These are phyloP conservation scores for Diarsia dahlii DNA, from an alignment of 2,888 invertebrate genomes.

Conservation along the genomic window DNA sequence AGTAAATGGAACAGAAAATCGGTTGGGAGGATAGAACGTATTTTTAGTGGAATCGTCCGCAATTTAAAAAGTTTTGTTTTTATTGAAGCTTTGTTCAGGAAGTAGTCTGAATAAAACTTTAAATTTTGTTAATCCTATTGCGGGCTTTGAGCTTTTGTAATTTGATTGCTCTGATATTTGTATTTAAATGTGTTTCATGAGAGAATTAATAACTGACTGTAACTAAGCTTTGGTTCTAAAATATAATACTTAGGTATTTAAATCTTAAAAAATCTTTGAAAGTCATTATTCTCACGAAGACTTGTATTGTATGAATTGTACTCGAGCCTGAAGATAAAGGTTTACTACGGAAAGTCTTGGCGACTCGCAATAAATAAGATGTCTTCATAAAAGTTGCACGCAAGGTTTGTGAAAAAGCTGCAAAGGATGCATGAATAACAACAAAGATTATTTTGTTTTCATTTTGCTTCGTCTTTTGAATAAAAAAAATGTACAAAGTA, in stretches of 20 bases:
- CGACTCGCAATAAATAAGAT: slow-evolving; percentile 27
- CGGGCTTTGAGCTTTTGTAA: background rate
- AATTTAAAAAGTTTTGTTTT: background rate
- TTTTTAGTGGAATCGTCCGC: background rate
- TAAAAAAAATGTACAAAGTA: background rate
- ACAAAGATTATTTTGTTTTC: background rate
- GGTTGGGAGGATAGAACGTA: background rate
- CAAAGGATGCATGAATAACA: background rate
- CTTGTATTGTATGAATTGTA: background rate
- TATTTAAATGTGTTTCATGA: background rate
- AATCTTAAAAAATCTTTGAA: background rate
- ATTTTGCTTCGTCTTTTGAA: background rate
- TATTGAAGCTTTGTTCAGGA: background rate
- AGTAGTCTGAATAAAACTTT: slow-evolving; percentile 3
- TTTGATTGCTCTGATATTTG: background rate
- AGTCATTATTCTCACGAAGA: background rate
- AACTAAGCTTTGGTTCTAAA: background rate
- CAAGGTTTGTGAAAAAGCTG: slow-evolving; percentile 8
- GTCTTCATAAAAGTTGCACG: slow-evolving; percentile 11
- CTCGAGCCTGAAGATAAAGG: slow-evolving; percentile 23
- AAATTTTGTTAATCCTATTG: background rate
- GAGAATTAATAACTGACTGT: background rate
- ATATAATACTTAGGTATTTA: background rate
- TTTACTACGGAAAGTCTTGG: background rate
- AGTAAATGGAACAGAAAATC: slow-evolving; percentile 31